Evolutionary conservation across 1,140 invertebrate species (phyloP), one percentile per base, ranked within the genome.

Genomic region (Bombus haemorrhoidalis): DNA sequence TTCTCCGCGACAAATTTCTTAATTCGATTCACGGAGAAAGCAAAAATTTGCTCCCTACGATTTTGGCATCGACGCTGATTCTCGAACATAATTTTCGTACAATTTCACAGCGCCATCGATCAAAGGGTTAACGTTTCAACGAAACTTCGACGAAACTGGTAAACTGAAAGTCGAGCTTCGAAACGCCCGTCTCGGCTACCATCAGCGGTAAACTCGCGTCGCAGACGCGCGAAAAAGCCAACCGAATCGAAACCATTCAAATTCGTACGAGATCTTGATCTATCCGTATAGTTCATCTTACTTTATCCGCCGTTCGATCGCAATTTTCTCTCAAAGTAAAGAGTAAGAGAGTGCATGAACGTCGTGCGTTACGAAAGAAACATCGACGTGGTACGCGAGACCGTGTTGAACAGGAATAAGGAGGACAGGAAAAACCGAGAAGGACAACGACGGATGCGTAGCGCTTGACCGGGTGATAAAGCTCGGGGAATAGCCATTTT

Each of bases 281-380:
- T 0, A 1, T 22, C 0, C 0, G 18, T 22, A 22, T 6, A 18
- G 0, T 22, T 53, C 1, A 0, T 53, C 47, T 0, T 53, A 53
- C 0, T 53, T 22, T 47, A 47, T 47, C 15, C 0, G 18, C 47
- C 5, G 8, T 62, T 62, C 10, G 12, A n/a, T 4, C 59, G 28
- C 59, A n/a, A 62, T n/a, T 28, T n/a, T n/a, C 12, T n/a, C 59
- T n/a, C 28, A n/a, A 5, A 62, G 28, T 13, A n/a, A n/a, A 62
- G 28, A 32, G n/a, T n/a, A 47, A 32, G 1, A 32, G 15, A 5
- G 28, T 37, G 22, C 47, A 0, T 2, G 32, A 32, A 10, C 18
- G 18, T 9, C 13, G 13, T 28, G 22, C 6, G 41, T 32, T 73
- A 43, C 32, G 18, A 47, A 32, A 6, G 34, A 39, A 18, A n/a